Evolutionary conservation across 2,113 vertebrate genomes (phyloP).

Genomic region (Lamprotornis superbus): DNA sequence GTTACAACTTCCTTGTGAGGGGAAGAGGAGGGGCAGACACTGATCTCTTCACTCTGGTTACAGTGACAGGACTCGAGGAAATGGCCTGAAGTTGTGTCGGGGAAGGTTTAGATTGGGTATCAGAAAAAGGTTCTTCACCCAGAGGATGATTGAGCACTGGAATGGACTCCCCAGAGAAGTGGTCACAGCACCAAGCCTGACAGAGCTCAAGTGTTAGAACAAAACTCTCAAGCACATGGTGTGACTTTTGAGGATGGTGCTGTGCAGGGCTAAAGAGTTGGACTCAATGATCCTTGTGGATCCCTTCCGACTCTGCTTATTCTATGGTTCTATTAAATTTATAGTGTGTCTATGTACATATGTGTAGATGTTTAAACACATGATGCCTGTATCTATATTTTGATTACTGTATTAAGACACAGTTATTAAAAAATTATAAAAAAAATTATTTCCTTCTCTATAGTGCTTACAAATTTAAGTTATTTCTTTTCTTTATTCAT

Average conservation of each 20-base stretch:
- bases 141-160: not conserved
- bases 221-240: not conserved
- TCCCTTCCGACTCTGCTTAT: not conserved
- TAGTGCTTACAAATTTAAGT: slow-evolving; percentile 21
- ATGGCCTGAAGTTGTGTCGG: not conserved
- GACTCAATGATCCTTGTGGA: not conserved
- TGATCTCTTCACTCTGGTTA: not conserved
- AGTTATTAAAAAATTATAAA: not conserved
- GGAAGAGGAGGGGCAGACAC: not conserved
- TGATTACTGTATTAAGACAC: not conserved
- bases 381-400: not conserved
- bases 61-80: not conserved
- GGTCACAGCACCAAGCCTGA: not conserved
- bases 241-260: not conserved
- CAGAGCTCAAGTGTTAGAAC: not conserved
- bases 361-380: not conserved
- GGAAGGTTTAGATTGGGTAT: not conserved
- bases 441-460: not conserved
- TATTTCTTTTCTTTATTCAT: slow-evolving; percentile 50
- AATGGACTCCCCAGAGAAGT: not conserved
- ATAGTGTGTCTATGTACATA: not conserved
- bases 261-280: not conserved
- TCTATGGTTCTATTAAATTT: not conserved
- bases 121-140: not conserved
- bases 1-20: not conserved